Evolutionary conservation across 1,140 invertebrate genomes (phyloP).

Genomic region (Lepidurus arcticus): DNA sequence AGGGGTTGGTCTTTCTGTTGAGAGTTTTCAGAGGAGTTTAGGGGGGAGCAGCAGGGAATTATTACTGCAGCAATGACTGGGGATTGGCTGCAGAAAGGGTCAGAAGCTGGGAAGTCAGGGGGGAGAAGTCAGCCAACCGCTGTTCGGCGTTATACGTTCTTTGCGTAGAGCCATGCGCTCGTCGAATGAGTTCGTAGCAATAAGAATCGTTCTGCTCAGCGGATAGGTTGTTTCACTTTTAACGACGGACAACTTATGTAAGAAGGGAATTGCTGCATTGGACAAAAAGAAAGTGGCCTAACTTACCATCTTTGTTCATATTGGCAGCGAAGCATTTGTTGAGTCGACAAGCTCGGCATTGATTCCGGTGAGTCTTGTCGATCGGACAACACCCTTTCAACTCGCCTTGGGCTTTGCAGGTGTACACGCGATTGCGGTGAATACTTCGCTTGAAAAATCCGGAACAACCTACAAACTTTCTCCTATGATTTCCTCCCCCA

Average conservation of each 20-base stretch:
- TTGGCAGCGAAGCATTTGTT: slow-evolving; percentile 94
- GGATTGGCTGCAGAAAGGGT: not conserved
- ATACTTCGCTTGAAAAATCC: slow-evolving; percentile 97
- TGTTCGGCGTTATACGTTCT: not conserved
- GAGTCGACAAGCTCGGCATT: slow-evolving; percentile 91
- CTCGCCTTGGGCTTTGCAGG: slow-evolving; percentile 89
- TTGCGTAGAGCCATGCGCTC: not conserved
- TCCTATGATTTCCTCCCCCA: not conserved
- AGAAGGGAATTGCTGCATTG: not conserved
- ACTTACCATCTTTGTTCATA: slow-evolving; percentile 98
- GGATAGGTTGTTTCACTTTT: not conserved
- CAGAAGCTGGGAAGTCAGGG: not conserved
- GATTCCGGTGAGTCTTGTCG: slow-evolving; percentile 94
- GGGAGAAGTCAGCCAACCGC: not conserved
- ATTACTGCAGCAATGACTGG: not conserved
- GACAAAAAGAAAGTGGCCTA: not conserved
- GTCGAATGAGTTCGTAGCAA: not conserved
- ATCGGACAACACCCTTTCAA: slow-evolving; percentile 89
- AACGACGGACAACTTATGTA: not conserved
- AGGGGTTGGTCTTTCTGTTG: no score
- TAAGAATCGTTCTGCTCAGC: no score
- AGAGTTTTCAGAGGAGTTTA: no score
- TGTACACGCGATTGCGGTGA: slow-evolving; percentile 89
- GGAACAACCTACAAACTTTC: slow-evolving; percentile 68
- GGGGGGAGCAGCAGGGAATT: not conserved